phyloP scores from a whole-genome alignment of 2,797 vertebrate genomes.

The Labeo calbasu region DNA sequence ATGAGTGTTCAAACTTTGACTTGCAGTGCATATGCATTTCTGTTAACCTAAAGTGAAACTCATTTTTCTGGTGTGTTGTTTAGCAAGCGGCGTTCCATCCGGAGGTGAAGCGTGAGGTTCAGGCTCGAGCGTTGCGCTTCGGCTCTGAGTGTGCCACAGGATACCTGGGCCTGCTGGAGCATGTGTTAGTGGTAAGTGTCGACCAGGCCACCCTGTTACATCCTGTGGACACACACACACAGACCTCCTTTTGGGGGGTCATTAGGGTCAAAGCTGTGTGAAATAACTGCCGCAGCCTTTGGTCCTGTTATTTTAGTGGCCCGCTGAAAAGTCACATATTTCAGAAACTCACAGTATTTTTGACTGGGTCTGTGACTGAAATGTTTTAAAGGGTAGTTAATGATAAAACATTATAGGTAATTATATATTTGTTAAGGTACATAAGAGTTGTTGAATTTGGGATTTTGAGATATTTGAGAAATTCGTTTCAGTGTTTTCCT shows the following conservation, averaged over 20 bases:
- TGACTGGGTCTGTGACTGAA: neutral
- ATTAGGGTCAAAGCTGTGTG: slow-evolving; percentile 29
- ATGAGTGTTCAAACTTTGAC: neutral
- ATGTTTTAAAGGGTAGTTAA: neutral
- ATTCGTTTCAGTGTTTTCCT: neutral
- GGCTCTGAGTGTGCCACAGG: slow-evolving; percentile 92
- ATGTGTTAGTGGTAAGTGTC: slow-evolving; percentile 91
- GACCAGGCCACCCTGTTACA: neutral
- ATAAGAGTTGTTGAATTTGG: neutral
- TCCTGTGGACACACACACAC: slow-evolving; percentile 22
- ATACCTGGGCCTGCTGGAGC: slow-evolving; percentile 95
- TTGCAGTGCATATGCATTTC: neutral
- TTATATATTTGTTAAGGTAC: neutral
- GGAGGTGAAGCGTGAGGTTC: slow-evolving; percentile 88
- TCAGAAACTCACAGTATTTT: neutral
- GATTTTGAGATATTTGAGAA: neutral
- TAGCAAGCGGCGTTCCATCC: slow-evolving; percentile 95
- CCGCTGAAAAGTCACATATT: neutral
- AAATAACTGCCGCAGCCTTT: slow-evolving; percentile 21
- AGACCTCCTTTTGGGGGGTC: neutral
- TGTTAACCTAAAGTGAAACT: neutral
- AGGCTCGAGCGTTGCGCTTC: slow-evolving; percentile 86
- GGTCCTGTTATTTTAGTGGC: slow-evolving; percentile 42
- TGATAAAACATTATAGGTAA: neutral
- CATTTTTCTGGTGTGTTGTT: slow-evolving; percentile 19